These are phyloP conservation scores for Crambe crambe DNA, from an alignment of 37 sponge, comb jelly and placozoan genomes.

Conservation along the genomic window DNA sequence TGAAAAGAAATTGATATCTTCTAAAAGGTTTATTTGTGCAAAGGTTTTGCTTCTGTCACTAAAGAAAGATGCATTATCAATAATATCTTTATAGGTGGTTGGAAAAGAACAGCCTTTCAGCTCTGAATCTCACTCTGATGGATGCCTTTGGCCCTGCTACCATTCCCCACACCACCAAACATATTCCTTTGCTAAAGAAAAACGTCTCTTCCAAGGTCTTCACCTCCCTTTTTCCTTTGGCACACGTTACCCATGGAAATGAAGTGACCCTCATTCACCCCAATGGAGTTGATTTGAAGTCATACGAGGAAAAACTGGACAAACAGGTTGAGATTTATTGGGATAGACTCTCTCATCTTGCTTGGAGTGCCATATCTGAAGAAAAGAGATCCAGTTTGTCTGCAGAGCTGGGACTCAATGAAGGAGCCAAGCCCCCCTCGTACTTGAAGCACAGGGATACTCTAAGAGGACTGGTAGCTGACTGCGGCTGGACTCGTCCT, in stretches of 20 bases:
- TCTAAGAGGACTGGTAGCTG: slow-evolving; percentile 15
- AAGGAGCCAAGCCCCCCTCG: not conserved
- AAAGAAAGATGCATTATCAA: not conserved
- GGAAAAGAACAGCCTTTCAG: slow-evolving; percentile 63
- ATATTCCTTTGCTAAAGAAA: slow-evolving; percentile 53
- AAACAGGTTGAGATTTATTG: slow-evolving; percentile 36
- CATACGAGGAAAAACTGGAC: slow-evolving; percentile 21
- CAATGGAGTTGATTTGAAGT: slow-evolving; percentile 7
- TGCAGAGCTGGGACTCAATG: not conserved
- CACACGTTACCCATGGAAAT: slow-evolving; percentile 41
- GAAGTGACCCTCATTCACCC: slow-evolving; percentile 54
- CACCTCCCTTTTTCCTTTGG: slow-evolving; percentile 30
- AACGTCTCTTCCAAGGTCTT: slow-evolving; percentile 55
- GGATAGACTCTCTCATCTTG: slow-evolving; percentile 23
- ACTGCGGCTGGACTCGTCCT: slow-evolving; percentile 22
- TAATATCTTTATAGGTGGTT: too few relatives aligned
- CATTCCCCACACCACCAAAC: slow-evolving; percentile 58
- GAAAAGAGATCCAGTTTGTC: slow-evolving; percentile 2
- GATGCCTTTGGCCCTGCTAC: slow-evolving; percentile 78
- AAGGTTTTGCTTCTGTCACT: not conserved
- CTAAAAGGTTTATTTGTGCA: slow-evolving; percentile 12
- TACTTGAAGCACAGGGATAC: slow-evolving; percentile 40
- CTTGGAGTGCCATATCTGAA: slow-evolving; percentile 28
- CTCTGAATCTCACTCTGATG: slow-evolving; percentile 74
- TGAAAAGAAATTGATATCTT: slow-evolving; percentile 2